These are phyloP conservation scores for Pseudachorutes palmiensis DNA, from an alignment of 1,140 invertebrate species.

Conservation along the genomic window DNA sequence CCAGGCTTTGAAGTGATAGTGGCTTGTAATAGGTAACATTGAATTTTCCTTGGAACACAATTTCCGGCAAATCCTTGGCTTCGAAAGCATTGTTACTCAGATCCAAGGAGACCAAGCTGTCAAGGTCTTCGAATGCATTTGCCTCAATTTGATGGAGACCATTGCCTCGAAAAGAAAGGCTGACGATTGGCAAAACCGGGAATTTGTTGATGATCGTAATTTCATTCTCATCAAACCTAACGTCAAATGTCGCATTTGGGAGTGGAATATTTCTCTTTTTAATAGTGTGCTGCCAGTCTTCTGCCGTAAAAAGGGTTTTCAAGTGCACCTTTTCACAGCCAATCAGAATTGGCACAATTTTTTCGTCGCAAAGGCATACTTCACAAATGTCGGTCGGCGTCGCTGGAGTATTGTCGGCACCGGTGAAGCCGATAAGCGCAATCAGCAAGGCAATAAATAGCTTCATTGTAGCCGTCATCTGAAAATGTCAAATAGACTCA, in stretches of 20 bases:
- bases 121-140: constrained; percentile 25
- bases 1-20: constrained; percentile 17
- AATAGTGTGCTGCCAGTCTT: constrained; percentile 18
- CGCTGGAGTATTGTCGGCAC: neutral
- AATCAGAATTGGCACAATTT: constrained; percentile 3
- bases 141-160: constrained; percentile 18
- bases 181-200: constrained; percentile 16
- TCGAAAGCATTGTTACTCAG: constrained; percentile 29
- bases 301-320: neutral
- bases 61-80: constrained; percentile 14
- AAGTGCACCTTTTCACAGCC: neutral
- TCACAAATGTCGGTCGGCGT: constrained; percentile 12
- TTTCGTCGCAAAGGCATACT: constrained; percentile 10
- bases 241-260: neutral
- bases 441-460: neutral
- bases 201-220: constrained; percentile 19
- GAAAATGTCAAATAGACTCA: neutral
- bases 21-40: constrained; percentile 24
- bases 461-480: neutral
- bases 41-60: constrained; percentile 18
- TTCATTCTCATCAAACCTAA: constrained; percentile 18
- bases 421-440: neutral
- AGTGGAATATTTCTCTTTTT: constrained; percentile 4
- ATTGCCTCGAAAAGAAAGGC: constrained; percentile 19
- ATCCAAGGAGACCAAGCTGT: constrained; percentile 21